phyloP scores from a whole-genome alignment of 2,888 invertebrate genomes.

The Diadegma fenestrale region DNA sequence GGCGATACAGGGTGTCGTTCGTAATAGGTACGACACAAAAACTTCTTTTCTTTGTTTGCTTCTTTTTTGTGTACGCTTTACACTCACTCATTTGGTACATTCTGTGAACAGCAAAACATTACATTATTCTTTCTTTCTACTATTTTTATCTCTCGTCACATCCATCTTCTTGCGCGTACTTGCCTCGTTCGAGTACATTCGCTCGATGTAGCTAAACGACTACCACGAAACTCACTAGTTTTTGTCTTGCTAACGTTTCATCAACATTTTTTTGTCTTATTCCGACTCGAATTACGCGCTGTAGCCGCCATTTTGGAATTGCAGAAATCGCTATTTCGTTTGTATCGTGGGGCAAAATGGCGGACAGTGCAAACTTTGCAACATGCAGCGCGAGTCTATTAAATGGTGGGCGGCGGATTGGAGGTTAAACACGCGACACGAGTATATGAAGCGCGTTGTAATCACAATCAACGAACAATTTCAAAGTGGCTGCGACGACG shows the following conservation, averaged over 20 bases:
- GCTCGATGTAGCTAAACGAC: not conserved
- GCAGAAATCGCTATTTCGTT: not conserved
- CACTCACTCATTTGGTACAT: constrained; percentile 5
- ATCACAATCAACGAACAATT: constrained; percentile 15
- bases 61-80: not conserved
- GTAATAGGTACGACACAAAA: constrained; percentile 5
- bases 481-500: not conserved
- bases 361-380: not conserved
- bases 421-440: constrained; percentile 4
- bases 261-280: too few relatives aligned
- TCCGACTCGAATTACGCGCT: not conserved
- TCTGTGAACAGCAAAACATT: not conserved
- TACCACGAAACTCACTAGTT: constrained; percentile 20
- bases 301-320: not conserved
- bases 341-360: not conserved
- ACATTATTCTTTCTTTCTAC: not conserved
- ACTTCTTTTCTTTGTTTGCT: not conserved
- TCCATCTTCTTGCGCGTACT: not conserved
- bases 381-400: not conserved
- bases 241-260: not conserved
- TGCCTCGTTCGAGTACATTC: too few relatives aligned
- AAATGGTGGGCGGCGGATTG: not conserved
- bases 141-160: constrained; percentile 12
- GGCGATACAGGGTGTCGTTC: constrained; percentile 26
- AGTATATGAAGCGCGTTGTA: not conserved